Evolutionary conservation across 2,888 invertebrate species (phyloP), one percentile per base, ranked within the genome.

Genomic region (Eremobia ochroleuca): DNA sequence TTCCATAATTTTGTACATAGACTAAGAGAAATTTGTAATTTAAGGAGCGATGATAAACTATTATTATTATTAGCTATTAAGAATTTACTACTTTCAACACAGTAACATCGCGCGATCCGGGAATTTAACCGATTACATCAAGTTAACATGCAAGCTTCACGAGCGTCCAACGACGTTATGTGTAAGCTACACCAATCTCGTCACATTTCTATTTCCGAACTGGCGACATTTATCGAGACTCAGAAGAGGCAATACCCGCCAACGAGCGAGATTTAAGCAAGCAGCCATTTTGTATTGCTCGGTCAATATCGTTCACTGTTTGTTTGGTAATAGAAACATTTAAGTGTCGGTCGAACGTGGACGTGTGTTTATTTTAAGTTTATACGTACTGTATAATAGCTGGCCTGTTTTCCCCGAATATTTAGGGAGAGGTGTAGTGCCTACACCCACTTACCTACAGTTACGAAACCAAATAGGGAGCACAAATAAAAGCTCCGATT

Each of bases 171-270:
- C 49, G 1, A 58, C 40, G 52, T 52, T 70, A 61, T 34, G 40
- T n/a, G n/a, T n/a, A n/a, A 49, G 66, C n/a, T 25, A 58, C 61
- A 71, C 37, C 40, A 58, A 76, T 82, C 76, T 62, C 58, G 49
- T 62, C 61, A 82, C 70, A 76, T 82, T 81, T 71, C 55, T 75
- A 75, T 80, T 80, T 81, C 80, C 65, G 68, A 59, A 37, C 74
- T 37, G 25, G 1, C 40, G 58, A 81, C 76, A 76, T 82, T 81
- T 81, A 82, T 71, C 58, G 61, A 8, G 66, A 70, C 69, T 71
- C 25, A 72, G 73, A 34, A 49, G 55, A 68, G 58, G 69, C 62
- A 65, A 81, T 65, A 52, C 62, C 40, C 49, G 52, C 37, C 46
- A 65, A n/a, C 61, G 49, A 66, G 49, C 77, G 37, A 46, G 59